Percentiles rank a stretch among this genome's conserved stretches.
These are phyloP conservation scores for Arctopsyche grandis DNA, from an alignment of 1,140 invertebrate genomes.

Conservation along the genomic window DNA sequence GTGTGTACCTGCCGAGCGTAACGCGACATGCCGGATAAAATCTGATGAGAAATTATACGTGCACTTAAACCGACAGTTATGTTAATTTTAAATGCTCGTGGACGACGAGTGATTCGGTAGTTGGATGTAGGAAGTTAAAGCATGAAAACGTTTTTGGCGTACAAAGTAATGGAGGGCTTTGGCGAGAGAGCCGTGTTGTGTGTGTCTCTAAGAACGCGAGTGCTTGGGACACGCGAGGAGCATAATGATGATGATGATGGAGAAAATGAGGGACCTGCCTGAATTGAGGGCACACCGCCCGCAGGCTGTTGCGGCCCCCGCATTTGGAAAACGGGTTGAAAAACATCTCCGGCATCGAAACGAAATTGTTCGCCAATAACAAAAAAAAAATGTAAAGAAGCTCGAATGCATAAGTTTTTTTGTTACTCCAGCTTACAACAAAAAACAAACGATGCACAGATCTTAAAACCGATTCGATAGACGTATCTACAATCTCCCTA, in stretches of 20 bases:
- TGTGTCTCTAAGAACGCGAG: background rate
- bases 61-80: no score
- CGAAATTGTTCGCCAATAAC: no score
- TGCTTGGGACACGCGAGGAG: conserved; percentile 5
- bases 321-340: background rate
- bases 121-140: conserved; percentile 2
- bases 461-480: no score
- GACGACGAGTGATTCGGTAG: background rate
- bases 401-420: no score
- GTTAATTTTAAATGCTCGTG: no score
- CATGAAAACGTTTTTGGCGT: conserved; percentile 1
- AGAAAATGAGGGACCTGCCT: conserved; percentile 8
- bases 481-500: no score
- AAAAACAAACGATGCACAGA: no score
- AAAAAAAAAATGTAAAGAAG: no score
- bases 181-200: background rate
- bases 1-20: no score
- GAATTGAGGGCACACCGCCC: conserved; percentile 18
- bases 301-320: background rate
- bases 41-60: background rate
- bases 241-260: conserved; percentile 25
- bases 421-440: no score
- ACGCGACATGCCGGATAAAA: no score
- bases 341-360: background rate
- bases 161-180: background rate